Conservation (phyloP, 1,140 invertebrate species). For the Akabosia matsudoensis region DNA sequence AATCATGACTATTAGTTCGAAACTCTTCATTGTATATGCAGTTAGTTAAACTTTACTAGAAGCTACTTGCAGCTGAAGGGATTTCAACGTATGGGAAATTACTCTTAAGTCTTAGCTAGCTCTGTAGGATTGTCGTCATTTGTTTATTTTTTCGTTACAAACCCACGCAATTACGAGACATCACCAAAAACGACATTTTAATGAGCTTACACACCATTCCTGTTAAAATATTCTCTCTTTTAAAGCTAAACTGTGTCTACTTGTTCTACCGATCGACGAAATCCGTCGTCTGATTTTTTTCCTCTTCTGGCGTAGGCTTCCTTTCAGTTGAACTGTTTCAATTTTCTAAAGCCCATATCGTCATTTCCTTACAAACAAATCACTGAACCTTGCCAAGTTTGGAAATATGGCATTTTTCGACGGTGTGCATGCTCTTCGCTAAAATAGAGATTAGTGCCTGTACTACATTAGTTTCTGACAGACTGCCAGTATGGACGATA, state of each 20-base stretch:
- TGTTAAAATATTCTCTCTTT: neutral
- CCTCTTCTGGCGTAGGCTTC: neutral
- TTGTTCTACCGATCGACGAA: neutral
- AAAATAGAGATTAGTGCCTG: constrained; percentile 15
- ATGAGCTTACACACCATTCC: neutral
- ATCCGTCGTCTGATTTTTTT: neutral
- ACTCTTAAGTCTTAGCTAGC: too few relatives aligned
- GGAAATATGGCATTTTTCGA: neutral
- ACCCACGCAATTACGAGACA: constrained; percentile 9
- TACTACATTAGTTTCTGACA: constrained; percentile 4
- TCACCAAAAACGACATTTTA: constrained; percentile 20
- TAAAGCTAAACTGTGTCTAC: too few relatives aligned
- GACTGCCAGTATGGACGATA: neutral
- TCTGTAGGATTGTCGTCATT: neutral
- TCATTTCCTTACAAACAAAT: neutral
- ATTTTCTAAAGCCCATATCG: neutral
- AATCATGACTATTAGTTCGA: too few relatives aligned
- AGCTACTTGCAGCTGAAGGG: too few relatives aligned
- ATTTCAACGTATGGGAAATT: too few relatives aligned
- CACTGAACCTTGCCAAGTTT: neutral
- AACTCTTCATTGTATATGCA: neutral
- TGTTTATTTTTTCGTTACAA: neutral
- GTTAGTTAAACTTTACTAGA: too few relatives aligned
- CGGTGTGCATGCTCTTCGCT: neutral
- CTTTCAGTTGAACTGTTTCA: neutral